These are phyloP conservation scores for Panagrolaimus sp. DNA, from an alignment of 1,140 invertebrate species.

Conservation along the genomic window DNA sequence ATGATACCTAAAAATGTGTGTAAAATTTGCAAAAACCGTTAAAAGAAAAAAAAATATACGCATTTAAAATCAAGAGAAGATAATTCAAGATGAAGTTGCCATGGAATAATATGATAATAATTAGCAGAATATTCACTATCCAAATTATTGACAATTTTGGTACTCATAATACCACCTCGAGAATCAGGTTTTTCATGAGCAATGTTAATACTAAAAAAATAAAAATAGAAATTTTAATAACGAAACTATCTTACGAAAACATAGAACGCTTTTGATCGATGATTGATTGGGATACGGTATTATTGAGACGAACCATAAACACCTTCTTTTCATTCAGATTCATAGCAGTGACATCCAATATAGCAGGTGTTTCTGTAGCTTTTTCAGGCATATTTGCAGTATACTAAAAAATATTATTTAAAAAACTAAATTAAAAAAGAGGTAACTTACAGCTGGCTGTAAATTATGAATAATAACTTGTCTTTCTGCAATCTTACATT, in stretches of 20 bases:
- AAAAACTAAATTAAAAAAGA: not conserved
- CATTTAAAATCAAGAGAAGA: conserved; percentile 7
- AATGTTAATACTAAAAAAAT: not conserved
- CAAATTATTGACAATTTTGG: not conserved
- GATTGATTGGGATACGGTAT: not conserved
- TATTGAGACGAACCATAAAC: not conserved
- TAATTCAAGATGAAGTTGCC: conserved; percentile 11
- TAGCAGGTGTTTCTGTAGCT: not conserved
- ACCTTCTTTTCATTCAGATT: not conserved
- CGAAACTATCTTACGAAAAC: not conserved
- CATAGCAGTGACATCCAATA: not conserved
- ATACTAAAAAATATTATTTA: not conserved
- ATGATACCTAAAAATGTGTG: too few species aligned
- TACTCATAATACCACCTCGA: conserved; percentile 1
- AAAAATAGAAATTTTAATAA: not conserved
- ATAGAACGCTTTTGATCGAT: not conserved
- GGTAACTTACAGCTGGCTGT: not conserved
- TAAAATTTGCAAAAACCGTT: too few species aligned
- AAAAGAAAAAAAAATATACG: not conserved
- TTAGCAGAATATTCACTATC: not conserved
- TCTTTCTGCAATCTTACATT: not conserved
- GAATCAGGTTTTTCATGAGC: conserved; percentile 4
- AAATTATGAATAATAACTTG: conserved; percentile 10
- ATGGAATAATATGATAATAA: conserved; percentile 3
- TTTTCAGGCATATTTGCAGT: not conserved